Base-by-base conservation (phyloP, 1,140 invertebrate species). In the Temnothorax nylanderi region DNA sequence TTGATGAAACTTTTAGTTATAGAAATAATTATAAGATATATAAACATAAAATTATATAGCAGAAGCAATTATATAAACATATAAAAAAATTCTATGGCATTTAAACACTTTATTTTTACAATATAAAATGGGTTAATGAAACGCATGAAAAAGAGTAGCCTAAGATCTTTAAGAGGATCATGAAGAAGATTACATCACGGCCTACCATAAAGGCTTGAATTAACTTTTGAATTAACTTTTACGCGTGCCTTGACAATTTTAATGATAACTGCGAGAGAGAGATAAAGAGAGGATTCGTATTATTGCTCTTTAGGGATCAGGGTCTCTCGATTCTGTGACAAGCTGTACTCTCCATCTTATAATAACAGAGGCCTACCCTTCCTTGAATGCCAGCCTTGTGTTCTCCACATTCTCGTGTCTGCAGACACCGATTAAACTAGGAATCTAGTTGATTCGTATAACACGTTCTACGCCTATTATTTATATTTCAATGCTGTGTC, bases 291-390 rank as follows among this genome's bases (percentile, higher is more conserved):
- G 94, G 94, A 94, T 95, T 94, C 94, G 94, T 95, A 95, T 94
- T 95, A 95, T 95, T 95, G 94, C 93, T 95, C 94, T 94, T 95
- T 94, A 94, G 94, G 94, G 94, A 95, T 95, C 95, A 95, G 91
- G 90, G 91, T 89, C 91, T 93, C 88, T 92, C 93, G 94, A 54
- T 94, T 85, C 93, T 93, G 93, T 85, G 93, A 92, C 89, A 82
- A 88, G 92, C 87, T 89, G 85, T 91, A 87, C 85, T 77, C 88
- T 93, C 91, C 92, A 90, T 92, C 93, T 91, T 93, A 92, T 94
- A 94, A 95, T 94, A 95, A 95, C 93, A 94, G 91, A 90, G 87
- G 90, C 89, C 89, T 89, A 86, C 88, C 90, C 90, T 92, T 81
- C 76, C 87, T 88, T 56, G 85, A 64, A 86, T 88, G 72, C 87